Evolutionary conservation across 1,140 invertebrate species (phyloP).

Genomic region (Sarcophaga peregrina): DNA sequence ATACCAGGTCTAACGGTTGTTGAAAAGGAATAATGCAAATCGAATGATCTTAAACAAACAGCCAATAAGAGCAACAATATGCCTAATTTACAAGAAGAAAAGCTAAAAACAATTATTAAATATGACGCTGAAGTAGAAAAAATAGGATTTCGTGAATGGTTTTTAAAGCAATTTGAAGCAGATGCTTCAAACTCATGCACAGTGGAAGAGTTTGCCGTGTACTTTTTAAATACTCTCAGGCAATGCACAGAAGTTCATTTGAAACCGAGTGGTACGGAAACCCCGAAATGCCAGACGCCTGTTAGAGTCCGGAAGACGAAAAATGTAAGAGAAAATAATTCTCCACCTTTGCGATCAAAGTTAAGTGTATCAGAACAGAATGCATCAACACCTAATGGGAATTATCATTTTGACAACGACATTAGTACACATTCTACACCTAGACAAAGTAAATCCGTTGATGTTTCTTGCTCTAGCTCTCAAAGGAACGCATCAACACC

Average conservation of each 20-base stretch:
- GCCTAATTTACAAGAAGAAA: constrained; percentile 30
- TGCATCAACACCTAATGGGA: constrained; percentile 9
- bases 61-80: neutral
- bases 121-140: neutral
- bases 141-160: constrained; percentile 46
- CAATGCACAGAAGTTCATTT: constrained; percentile 56
- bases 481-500: constrained; percentile 34
- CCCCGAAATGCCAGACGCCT: constrained; percentile 54
- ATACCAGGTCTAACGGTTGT: constrained; percentile 38
- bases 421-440: constrained; percentile 1
- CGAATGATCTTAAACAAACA: constrained; percentile 16
- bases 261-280: constrained; percentile 44
- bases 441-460: neutral
- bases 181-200: constrained; percentile 44
- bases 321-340: neutral
- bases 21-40: constrained; percentile 33
- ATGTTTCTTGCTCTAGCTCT: neutral
- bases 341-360: neutral
- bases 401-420: neutral
- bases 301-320: neutral
- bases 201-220: constrained; percentile 61
- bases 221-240: constrained; percentile 57
- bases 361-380: neutral
- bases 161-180: constrained; percentile 46
- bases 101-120: constrained; percentile 21